Evolutionary conservation across 2,797 vertebrate genomes (phyloP).

Genomic region (Crax fasciolata): DNA sequence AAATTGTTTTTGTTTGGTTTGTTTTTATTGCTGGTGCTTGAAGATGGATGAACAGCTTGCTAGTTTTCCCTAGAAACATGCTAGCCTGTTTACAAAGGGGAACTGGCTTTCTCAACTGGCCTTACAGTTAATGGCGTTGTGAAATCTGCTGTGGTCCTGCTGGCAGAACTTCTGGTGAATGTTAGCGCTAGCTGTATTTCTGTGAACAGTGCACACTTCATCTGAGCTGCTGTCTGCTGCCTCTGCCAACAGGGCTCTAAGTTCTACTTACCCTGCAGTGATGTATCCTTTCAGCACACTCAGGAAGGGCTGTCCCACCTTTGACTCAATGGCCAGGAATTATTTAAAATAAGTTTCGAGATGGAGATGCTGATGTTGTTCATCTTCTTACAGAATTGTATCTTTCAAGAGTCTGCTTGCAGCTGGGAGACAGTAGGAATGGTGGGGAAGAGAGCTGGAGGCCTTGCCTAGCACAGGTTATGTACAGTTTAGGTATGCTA

Average conservation of each 20-base stretch:
- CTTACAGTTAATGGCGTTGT: background rate
- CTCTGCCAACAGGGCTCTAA: background rate
- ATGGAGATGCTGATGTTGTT: background rate
- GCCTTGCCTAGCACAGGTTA: background rate
- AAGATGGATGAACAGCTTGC: background rate
- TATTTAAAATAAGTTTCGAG: background rate
- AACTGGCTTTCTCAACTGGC: background rate
- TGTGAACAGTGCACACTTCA: fast-evolving
- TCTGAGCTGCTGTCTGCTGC: background rate
- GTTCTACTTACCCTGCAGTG: background rate
- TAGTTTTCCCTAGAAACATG: fast-evolving
- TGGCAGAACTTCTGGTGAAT: background rate
- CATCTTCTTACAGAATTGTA: fast-evolving
- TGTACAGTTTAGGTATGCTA: background rate
- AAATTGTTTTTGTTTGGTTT: background rate
- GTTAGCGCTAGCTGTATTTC: background rate
- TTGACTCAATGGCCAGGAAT: no score
- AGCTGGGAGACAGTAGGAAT: background rate
- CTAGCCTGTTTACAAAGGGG: background rate
- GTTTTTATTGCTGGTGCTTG: background rate
- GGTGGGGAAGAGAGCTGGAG: background rate
- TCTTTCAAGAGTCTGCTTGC: background rate
- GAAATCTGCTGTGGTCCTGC: background rate
- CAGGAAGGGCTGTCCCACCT: background rate
- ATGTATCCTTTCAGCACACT: background rate